Conservation (phyloP, 1,140 invertebrate species). For the Caenorhabditis inopinata region DNA sequence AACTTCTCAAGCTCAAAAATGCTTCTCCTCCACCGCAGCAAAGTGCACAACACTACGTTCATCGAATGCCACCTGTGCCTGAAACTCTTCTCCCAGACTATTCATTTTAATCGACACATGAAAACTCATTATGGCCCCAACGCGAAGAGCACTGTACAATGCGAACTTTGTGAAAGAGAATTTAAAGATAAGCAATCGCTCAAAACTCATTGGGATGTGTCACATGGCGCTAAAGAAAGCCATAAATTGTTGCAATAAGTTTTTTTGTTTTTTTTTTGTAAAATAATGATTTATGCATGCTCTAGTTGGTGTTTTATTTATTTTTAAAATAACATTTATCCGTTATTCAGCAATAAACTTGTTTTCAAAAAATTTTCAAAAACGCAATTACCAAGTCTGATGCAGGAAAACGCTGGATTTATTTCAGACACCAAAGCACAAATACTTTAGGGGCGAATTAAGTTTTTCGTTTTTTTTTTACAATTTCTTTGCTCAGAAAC, state of each 20-base stretch:
- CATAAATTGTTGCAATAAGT: background rate
- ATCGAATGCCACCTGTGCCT: background rate
- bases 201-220: slow-evolving; percentile 12
- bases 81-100: slow-evolving; percentile 16
- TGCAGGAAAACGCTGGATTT: no score
- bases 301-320: no score
- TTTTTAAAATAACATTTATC: no score
- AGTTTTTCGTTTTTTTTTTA: no score
- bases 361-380: no score
- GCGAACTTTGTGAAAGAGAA: background rate
- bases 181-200: slow-evolving; percentile 4
- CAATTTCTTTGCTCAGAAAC: no score
- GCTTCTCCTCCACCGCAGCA: background rate
- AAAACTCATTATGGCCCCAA: slow-evolving; percentile 11
- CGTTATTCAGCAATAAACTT: no score
- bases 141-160: background rate
- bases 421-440: no score
- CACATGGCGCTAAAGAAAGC: background rate
- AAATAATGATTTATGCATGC: background rate
- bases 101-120: slow-evolving; percentile 24
- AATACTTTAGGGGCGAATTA: no score
- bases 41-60: background rate
- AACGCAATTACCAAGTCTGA: no score
- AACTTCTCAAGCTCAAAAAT: slow-evolving; percentile 12
- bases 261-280: background rate